Base-by-base conservation (phyloP, 2,113 vertebrate genomes). In the Rattus norvegicus region DNA sequence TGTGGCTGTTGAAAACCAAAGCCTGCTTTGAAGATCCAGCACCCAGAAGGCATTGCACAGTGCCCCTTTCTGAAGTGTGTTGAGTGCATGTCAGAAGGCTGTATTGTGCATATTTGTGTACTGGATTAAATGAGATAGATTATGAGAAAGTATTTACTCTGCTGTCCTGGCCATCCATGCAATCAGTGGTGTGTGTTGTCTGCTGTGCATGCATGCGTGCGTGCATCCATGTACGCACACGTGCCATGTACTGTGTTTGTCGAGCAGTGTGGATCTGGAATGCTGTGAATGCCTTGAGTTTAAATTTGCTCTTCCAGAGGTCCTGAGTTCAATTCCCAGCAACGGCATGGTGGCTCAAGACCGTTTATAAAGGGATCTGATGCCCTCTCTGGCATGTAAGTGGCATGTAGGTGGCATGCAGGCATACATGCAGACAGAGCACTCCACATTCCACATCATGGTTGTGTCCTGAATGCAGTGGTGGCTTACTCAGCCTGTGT, bases 401-500 rank as follows among this genome's bases (percentile, higher is more conserved):
- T 69, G 63, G 63, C 63, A 63, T 63, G 20, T 28, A 65, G 63
- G 63, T 65, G 4, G 65, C 65, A 33, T 33, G 65, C 9, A 30
- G 13, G 67, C 13, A 33, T 67, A 6, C 67, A 16, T 36, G 11
- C 67, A 33, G 30, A 36, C 26, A 65, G 63, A 65, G 63, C 63
- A 65, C 13, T 16, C 30, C 30, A 36, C 30, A 36, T 36, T 61
- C 22, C 14, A 1, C 2, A 3, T 2, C 12, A 9, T 17, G 39
- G 6, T 19, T 3, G 0, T 56, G 17, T n/a, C 65, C 14, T 2
- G 52, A 72, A 33, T n/a, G 1, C 1, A 0, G 3, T 8, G 61
- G 1, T 9, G 5, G 69, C 73, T 0, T 1, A 19, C 24, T 2
- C 20, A n/a, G 52, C 67, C 73, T 30, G 13, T 7, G 5, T 20